A percentile compares a stretch with the other conserved stretches of the same genome.
phyloP scores from a whole-genome alignment of 1,140 invertebrate species.

The Littorina saxatilis region DNA sequence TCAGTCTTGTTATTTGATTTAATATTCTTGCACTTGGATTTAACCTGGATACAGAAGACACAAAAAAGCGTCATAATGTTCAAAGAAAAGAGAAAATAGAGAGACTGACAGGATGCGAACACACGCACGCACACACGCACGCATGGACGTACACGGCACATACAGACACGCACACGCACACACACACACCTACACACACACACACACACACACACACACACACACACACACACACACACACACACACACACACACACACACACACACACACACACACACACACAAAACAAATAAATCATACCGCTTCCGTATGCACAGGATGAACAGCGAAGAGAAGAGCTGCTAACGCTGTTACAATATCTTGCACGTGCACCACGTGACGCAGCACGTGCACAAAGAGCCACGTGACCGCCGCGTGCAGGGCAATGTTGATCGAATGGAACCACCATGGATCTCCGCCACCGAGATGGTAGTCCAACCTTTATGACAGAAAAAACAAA shows the following conservation, averaged over 20 bases:
- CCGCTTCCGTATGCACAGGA: constrained; percentile 73
- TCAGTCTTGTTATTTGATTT: no score
- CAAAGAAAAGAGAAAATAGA: no score
- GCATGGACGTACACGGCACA: background rate
- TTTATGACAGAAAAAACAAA: constrained; percentile 43
- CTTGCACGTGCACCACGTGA: constrained; percentile 44
- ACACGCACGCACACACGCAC: background rate
- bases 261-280: no score
- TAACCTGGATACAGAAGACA: no score
- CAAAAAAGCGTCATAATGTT: no score
- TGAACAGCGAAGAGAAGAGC: constrained; percentile 71
- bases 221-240: constrained; percentile 24
- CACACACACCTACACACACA: background rate
- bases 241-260: constrained; percentile 19
- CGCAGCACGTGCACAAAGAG: constrained; percentile 66
- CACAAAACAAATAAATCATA: no score
- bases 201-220: constrained; percentile 21
- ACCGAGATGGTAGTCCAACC: constrained; percentile 61
- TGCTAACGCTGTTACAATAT: constrained; percentile 50
- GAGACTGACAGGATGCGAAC: background rate
- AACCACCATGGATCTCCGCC: constrained; percentile 67
- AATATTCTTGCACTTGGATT: no score
- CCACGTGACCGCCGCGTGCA: constrained; percentile 73
- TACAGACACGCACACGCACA: background rate
- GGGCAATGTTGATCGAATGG: constrained; percentile 76